Evolutionary conservation across 2,113 vertebrate genomes (phyloP).

Genomic region (Nothobranchius kuhntae): DNA sequence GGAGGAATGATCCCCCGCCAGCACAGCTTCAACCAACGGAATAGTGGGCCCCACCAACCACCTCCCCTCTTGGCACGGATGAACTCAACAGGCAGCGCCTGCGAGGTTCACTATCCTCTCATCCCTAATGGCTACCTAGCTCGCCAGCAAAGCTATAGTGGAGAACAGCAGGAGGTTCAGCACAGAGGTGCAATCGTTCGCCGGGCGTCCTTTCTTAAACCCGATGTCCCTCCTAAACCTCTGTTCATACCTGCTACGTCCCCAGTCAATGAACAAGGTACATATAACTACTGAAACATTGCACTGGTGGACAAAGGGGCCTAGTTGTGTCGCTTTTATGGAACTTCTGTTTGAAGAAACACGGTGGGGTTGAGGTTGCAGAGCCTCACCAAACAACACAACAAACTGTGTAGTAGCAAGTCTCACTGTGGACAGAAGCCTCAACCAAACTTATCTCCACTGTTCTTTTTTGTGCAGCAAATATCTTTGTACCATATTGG

Average conservation of each 20-base stretch:
- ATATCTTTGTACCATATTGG: slow-evolving; percentile 88
- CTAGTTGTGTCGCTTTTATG: slow-evolving; percentile 38
- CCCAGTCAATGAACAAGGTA: slow-evolving; percentile 80
- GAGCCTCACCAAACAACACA: slow-evolving; percentile 38
- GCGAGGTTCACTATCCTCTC: slow-evolving; percentile 80
- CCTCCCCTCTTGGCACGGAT: slow-evolving; percentile 82
- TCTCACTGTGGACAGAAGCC: slow-evolving; percentile 69
- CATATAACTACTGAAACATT: slow-evolving; percentile 84
- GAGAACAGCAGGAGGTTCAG: slow-evolving; percentile 77
- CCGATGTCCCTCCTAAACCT: slow-evolving; percentile 80
- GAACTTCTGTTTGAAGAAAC: slow-evolving; percentile 40
- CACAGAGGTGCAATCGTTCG: slow-evolving; percentile 79
- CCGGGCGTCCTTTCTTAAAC: slow-evolving; percentile 82
- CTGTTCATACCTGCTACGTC: slow-evolving; percentile 84
- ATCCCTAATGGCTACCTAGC: slow-evolving; percentile 79
- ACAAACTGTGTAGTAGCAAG: slow-evolving; percentile 48
- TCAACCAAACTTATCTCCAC: slow-evolving; percentile 71
- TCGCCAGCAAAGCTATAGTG: slow-evolving; percentile 82
- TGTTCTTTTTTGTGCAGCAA: slow-evolving; percentile 68
- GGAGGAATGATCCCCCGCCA: slow-evolving; percentile 80
- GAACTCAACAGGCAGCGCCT: slow-evolving; percentile 83
- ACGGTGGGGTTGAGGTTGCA: slow-evolving; percentile 44
- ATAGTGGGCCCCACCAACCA: slow-evolving; percentile 71
- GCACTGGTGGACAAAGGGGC: slow-evolving; percentile 42
- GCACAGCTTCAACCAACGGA: slow-evolving; percentile 82